These are phyloP conservation scores for Oreochromis niloticus DNA, from an alignment of 2,113 vertebrate species.

Conservation along the genomic window DNA sequence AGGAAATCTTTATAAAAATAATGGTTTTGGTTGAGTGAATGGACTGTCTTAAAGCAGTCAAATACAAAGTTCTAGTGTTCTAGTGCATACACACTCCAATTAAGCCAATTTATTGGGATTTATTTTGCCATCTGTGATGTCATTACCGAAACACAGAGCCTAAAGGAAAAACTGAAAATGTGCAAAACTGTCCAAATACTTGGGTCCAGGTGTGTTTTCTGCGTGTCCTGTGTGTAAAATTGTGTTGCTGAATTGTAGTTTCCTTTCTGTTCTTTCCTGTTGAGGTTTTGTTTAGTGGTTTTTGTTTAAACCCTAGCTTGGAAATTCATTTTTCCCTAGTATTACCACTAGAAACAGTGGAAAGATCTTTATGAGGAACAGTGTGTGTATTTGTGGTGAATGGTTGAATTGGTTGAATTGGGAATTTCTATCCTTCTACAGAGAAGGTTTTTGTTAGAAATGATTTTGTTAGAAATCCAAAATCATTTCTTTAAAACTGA, in stretches of 20 bases:
- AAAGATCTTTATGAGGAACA: neutral
- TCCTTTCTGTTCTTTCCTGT: neutral
- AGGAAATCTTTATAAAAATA: neutral
- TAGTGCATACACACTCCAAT: neutral
- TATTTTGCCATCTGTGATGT: neutral
- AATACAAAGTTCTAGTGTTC: neutral
- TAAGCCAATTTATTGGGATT: neutral
- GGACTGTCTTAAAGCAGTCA: neutral
- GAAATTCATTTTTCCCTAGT: neutral
- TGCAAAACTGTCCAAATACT: neutral
- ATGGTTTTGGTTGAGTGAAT: neutral
- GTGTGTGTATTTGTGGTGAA: conserved; percentile 2
- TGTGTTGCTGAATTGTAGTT: neutral
- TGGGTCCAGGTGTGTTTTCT: neutral
- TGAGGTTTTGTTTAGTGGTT: neutral
- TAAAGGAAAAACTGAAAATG: neutral
- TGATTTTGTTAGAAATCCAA: neutral
- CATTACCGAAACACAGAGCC: neutral
- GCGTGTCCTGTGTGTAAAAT: neutral
- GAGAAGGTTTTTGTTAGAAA: no score
- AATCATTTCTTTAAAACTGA: neutral
- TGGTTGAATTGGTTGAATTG: neutral
- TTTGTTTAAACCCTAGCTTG: neutral
- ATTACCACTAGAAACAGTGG: neutral
- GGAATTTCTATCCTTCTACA: neutral